These are phyloP conservation scores for Rhagonycha lutea DNA, from an alignment of 2,888 invertebrate genomes.

Conservation along the genomic window DNA sequence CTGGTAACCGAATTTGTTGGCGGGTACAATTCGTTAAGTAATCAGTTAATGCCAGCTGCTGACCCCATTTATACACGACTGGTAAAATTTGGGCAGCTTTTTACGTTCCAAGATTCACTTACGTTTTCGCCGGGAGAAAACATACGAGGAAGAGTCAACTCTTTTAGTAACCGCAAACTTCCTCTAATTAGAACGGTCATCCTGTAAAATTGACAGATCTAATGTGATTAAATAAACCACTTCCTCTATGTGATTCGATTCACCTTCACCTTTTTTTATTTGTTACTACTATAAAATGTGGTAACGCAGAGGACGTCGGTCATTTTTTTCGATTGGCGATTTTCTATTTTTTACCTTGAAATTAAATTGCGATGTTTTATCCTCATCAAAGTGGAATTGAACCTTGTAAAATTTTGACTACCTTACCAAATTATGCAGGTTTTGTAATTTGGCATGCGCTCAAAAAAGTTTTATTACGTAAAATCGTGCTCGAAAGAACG, in stretches of 20 bases:
- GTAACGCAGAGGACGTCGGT: neutral
- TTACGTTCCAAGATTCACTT: neutral
- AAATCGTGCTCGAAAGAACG: slow-evolving; percentile 6
- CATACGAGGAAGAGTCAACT: neutral
- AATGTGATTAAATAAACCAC: neutral
- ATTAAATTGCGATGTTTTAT: neutral
- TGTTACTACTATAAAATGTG: neutral
- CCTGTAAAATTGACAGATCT: neutral
- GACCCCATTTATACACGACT: slow-evolving; percentile 7
- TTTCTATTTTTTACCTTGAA: slow-evolving; percentile 4
- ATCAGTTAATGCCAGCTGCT: slow-evolving; percentile 19
- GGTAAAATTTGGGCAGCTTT: neutral
- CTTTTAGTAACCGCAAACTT: neutral
- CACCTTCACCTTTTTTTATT: neutral
- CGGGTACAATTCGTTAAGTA: slow-evolving; percentile 28
- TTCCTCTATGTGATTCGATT: neutral
- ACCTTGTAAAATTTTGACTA: neutral
- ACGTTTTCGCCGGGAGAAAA: neutral
- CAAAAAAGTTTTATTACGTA: neutral
- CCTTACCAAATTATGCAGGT: neutral
- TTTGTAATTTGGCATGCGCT: neutral
- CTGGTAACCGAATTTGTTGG: slow-evolving; percentile 28
- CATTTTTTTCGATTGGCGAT: neutral
- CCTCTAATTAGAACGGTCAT: neutral
- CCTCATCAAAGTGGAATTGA: neutral